A percentile compares a stretch with the other conserved stretches of the same genome.
phyloP scores from a whole-genome alignment of 2,113 vertebrate species.

The Gymnocephalus cernua region DNA sequence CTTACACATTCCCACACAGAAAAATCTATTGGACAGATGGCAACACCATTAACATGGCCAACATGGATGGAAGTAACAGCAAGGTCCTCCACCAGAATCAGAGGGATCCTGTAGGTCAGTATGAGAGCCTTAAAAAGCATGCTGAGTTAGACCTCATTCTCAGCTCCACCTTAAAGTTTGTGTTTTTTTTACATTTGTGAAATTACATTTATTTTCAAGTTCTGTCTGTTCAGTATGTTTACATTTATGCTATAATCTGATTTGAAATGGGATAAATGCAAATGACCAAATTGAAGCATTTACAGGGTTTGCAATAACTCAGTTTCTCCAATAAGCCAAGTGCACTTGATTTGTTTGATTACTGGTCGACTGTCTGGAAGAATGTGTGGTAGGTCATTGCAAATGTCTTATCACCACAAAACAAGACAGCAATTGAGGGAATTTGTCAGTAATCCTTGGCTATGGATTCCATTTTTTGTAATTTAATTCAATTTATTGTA shows the following conservation, averaged over 20 bases:
- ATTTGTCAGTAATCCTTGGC: conserved; percentile 25
- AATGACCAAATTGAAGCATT: neutral
- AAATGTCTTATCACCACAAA: conserved; percentile 21
- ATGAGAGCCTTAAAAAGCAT: neutral
- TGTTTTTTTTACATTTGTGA: neutral
- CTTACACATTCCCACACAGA: conserved; percentile 74
- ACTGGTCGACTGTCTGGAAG: neutral
- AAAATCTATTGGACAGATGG: conserved; percentile 99
- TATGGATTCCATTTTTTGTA: conserved; percentile 38
- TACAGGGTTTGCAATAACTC: neutral
- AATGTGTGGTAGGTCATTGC: neutral
- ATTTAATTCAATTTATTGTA: conserved; percentile 30
- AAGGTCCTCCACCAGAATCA: conserved; percentile 98
- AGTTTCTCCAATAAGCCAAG: neutral
- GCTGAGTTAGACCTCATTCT: neutral
- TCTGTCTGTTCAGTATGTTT: neutral
- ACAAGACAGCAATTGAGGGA: conserved; percentile 4
- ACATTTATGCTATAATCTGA: neutral
- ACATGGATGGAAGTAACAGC: conserved; percentile 98
- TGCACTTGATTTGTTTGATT: neutral
- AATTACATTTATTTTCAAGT: neutral
- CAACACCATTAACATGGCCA: conserved; percentile 97
- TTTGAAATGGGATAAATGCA: neutral
- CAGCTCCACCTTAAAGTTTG: neutral
- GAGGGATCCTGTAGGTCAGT: conserved; percentile 95